Base-by-base conservation (phyloP, 2,797 vertebrate species). In the Enteromius mattozi region DNA sequence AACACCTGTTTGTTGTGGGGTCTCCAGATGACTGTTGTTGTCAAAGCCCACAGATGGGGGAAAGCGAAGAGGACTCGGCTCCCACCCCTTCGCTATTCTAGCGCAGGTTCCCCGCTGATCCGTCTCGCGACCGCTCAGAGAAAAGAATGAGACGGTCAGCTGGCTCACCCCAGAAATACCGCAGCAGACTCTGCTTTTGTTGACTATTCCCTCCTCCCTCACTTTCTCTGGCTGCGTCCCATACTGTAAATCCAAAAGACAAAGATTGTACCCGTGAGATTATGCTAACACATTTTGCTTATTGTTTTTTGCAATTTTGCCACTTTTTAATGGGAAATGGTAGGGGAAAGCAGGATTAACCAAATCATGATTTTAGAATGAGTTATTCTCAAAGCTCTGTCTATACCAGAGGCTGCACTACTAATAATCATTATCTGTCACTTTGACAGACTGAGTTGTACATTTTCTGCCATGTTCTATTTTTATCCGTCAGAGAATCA, bases 1-100 rank as follows among this genome's bases (percentile, higher is more conserved):
- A 96, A 96, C 96, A 97, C 96, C 96, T 97, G 96, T 95, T 96
- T 96, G 96, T 96, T 96, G 95, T 96, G 94, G 93, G 94, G 93
- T 95, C 95, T 95, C 94, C 95, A 96, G 96, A 96, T 96, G 94
- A 96, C 95, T 95, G 95, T 93, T 95, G 94, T 96, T 96, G 96
- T 96, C 95, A 82, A 95, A 95, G 95, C 94, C 95, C 94, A 93
- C 95, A 95, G 94, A 95, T 96, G 94, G 93, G 89, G 94, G 94
- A 94, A 94, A 94, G 93, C 94, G 92, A 92, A 94, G 92, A 93
- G 94, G 94, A 93, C 95, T 92, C 91, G 94, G 94, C 94, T 96
- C 94, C 94, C 82, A 86, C 42, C 80, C 87, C 65, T 90, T 51
- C 80, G 12, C 79, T 84, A 70, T 88, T 87, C 87, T 88, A 75